Percentiles rank a stretch among this genome's conserved stretches.
Conservation (phyloP, 2,797 vertebrate genomes). For the Poecile montanus region DNA sequence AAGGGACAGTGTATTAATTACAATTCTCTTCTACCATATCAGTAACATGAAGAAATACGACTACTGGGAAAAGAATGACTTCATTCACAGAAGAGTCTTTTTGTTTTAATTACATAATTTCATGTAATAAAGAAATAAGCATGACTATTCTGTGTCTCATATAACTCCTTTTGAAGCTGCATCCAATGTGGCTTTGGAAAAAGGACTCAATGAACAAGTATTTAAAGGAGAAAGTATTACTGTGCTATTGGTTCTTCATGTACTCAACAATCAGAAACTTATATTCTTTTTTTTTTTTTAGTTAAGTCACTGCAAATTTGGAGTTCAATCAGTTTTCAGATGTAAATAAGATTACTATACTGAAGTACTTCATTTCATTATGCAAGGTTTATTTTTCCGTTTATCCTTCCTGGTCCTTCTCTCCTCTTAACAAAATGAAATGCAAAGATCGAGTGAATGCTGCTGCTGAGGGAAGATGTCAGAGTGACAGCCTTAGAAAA, state of each 20-base stretch:
- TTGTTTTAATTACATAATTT: slow-evolving; percentile 64
- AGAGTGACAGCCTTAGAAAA: background rate
- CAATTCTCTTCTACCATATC: slow-evolving; percentile 27
- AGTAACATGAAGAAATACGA: slow-evolving; percentile 52
- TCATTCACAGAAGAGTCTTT: slow-evolving; percentile 40
- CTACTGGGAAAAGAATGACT: slow-evolving; percentile 30
- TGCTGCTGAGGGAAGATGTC: background rate
- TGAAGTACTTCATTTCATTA: background rate
- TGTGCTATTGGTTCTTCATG: background rate
- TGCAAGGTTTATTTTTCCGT: background rate
- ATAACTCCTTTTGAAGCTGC: background rate
- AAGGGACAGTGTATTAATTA: slow-evolving; percentile 67
- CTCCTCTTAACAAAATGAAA: slow-evolving; percentile 4
- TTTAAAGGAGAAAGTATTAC: background rate
- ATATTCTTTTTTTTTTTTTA: background rate
- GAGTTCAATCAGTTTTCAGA: background rate
- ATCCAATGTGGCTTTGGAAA: background rate
- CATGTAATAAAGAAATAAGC: slow-evolving; percentile 12
- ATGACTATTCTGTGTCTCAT: slow-evolving; percentile 3
- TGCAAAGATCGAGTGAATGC: background rate
- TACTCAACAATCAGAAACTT: background rate
- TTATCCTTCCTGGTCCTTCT: background rate
- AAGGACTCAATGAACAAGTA: background rate
- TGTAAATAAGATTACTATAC: background rate
- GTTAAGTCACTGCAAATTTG: background rate